Evolutionary conservation across 2,797 vertebrate genomes (phyloP).

Genomic region (Tenualosa ilisha): DNA sequence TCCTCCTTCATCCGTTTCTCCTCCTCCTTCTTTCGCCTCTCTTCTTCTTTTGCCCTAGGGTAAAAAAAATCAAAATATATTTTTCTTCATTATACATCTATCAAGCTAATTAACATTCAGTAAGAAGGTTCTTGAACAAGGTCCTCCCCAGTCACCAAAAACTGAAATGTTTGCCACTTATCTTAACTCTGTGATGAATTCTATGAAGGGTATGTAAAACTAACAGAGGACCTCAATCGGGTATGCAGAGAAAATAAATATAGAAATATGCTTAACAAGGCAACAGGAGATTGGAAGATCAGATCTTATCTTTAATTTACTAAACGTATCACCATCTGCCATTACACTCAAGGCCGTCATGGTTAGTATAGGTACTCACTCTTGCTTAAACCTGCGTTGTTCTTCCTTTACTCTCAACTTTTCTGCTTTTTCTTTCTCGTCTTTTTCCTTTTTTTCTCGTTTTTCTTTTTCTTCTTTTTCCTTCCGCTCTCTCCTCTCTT

Average conservation of each 20-base stretch:
- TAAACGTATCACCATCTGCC: neutral
- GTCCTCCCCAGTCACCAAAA: neutral
- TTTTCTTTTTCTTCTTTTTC: conserved; percentile 88
- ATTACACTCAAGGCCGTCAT: neutral
- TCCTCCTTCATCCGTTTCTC: conserved; percentile 91
- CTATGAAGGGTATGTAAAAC: neutral
- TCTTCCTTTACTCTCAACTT: conserved; percentile 89
- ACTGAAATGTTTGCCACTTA: neutral
- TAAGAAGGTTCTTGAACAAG: neutral
- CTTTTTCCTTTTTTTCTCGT: conserved; percentile 87
- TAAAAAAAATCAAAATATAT: conserved; percentile 1
- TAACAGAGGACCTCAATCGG: neutral
- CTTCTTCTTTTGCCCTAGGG: conserved; percentile 90
- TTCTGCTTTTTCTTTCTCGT: conserved; percentile 92
- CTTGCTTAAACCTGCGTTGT: conserved; percentile 87
- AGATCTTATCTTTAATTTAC: neutral
- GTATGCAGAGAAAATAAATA: neutral
- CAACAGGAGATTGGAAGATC: neutral
- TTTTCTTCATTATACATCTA: neutral
- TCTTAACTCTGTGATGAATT: neutral
- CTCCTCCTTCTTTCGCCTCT: conserved; percentile 93
- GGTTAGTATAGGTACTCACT: conserved; percentile 75
- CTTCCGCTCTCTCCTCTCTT: conserved; percentile 83
- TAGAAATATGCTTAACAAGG: neutral
- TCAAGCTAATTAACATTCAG: neutral